Evolutionary conservation across 1,140 invertebrate genomes (phyloP).

Genomic region (Procambarus virginalis): DNA sequence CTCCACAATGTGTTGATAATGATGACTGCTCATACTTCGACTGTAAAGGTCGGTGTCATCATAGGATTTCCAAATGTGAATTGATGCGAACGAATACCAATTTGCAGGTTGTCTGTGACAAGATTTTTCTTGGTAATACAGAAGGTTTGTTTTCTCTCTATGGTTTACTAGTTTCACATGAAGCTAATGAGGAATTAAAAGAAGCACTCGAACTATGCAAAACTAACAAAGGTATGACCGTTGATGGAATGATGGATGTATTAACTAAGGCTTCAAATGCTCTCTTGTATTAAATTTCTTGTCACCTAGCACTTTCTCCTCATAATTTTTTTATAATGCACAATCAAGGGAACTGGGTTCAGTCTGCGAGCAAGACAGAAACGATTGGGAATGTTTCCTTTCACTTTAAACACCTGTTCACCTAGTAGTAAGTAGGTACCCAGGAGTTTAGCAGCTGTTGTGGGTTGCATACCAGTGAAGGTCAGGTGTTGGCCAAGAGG

Average conservation of each 20-base stretch:
- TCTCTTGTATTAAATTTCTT: constrained; percentile 28
- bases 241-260: constrained; percentile 57
- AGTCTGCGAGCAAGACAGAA: too few species aligned
- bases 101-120: constrained; percentile 65
- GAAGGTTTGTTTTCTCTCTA: constrained; percentile 46
- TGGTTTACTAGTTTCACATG: constrained; percentile 53
- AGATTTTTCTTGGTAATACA: constrained; percentile 60
- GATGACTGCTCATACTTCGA: constrained; percentile 69
- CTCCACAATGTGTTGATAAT: constrained; percentile 56
- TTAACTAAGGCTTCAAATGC: constrained; percentile 41
- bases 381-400: too few species aligned
- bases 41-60: constrained; percentile 60
- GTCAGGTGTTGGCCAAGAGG: too few species aligned
- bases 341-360: too few species aligned
- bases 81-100: constrained; percentile 61
- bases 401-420: too few species aligned
- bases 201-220: constrained; percentile 58
- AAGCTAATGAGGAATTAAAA: constrained; percentile 35
- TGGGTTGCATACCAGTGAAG: too few species aligned
- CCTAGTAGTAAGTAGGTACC: too few species aligned
- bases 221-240: constrained; percentile 65
- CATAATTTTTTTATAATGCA: too few species aligned
- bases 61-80: constrained; percentile 35
- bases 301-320: not conserved
- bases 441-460: too few species aligned